Base-by-base conservation (phyloP, 1,140 invertebrate genomes). In the Psilanteris sp. region DNA sequence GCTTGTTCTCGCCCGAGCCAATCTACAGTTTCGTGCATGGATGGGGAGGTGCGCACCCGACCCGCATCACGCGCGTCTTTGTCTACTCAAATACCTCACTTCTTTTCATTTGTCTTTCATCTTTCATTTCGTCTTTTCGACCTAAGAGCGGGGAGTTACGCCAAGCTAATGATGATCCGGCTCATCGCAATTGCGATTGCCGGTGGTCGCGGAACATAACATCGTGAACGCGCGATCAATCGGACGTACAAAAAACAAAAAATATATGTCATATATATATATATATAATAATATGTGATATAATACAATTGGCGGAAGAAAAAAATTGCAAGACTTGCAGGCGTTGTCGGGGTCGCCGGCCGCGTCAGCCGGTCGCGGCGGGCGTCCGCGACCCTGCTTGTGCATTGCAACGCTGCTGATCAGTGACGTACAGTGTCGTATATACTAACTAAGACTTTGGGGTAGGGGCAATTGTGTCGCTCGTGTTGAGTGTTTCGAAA, bases 21-120 rank as follows among this genome's bases (percentile, higher is more conserved):
- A 22, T 13, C 37, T 10, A 14, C 0, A 24, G 26, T 8, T 20
- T 54, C 29, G 18, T 76, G 52, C 68, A 57, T 71, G 67, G 46
- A 76, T 79, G 77, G 80, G 78, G 64, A 86, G 86, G 84, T 86
- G 86, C 86, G 82, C 85, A 87, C 85, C 85, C 83, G 81, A 87
- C 81, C 85, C 84, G 82, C 79, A 81, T 76, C 73, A 41, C 66
- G 54, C 50, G 55, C 62, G 34, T 50, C 16, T 71, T 34, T 50
- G 27, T 50, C 29, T 52, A 13, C 20, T 20, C 24, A 41, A 57
- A 20, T 20, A 55, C 36, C 15, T 41, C 34, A 4, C 32, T 36
- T 48, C 22, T 43, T 29, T 9, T 50, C 11, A 62, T 29, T 39
- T 16, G 7, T 71, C 37, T 44, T 34, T 52, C 37, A 9, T 54